Evolutionary conservation across 2,797 vertebrate species (phyloP).

Genomic region (Philypnodon macrostomus): DNA sequence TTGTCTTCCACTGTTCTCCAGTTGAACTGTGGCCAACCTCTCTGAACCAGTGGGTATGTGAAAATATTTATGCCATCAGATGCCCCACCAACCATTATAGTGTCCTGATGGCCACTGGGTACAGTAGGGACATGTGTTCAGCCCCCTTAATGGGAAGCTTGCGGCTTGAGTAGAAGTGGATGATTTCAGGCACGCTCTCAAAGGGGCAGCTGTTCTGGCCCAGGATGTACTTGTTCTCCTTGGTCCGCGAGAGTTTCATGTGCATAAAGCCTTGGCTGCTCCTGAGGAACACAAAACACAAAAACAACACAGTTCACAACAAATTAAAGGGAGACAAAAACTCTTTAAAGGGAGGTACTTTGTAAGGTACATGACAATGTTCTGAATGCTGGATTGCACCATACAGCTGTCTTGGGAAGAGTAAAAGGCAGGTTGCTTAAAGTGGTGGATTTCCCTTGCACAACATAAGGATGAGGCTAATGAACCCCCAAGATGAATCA

Average conservation of each 20-base stretch:
- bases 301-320: not conserved
- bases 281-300: slow-evolving; percentile 70
- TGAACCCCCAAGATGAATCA: slow-evolving; percentile 63
- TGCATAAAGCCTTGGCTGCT: slow-evolving; percentile 99
- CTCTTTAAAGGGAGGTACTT: slow-evolving; percentile 3
- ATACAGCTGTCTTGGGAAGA: slow-evolving; percentile 35
- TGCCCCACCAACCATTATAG: slow-evolving; percentile 77
- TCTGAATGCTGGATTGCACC: slow-evolving; percentile 52
- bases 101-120: slow-evolving; percentile 94
- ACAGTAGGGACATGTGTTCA: slow-evolving; percentile 97
- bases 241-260: slow-evolving; percentile 95
- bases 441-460: slow-evolving; percentile 42
- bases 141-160: slow-evolving; percentile 99
- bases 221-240: slow-evolving; percentile 94
- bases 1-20: slow-evolving; percentile 38
- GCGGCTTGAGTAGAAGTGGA: slow-evolving; percentile 95
- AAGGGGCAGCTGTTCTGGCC: slow-evolving; percentile 97
- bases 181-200: slow-evolving; percentile 93
- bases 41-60: slow-evolving; percentile 24
- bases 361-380: slow-evolving; percentile 20
- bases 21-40: slow-evolving; percentile 26
- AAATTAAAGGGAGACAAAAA: not conserved
- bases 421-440: slow-evolving; percentile 54
- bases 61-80: slow-evolving; percentile 31
- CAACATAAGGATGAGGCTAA: slow-evolving; percentile 53